Percentiles rank a stretch among this genome's conserved stretches.
These are phyloP conservation scores for Fukomys damarensis DNA, from an alignment of 2,113 vertebrate species.

Conservation along the genomic window DNA sequence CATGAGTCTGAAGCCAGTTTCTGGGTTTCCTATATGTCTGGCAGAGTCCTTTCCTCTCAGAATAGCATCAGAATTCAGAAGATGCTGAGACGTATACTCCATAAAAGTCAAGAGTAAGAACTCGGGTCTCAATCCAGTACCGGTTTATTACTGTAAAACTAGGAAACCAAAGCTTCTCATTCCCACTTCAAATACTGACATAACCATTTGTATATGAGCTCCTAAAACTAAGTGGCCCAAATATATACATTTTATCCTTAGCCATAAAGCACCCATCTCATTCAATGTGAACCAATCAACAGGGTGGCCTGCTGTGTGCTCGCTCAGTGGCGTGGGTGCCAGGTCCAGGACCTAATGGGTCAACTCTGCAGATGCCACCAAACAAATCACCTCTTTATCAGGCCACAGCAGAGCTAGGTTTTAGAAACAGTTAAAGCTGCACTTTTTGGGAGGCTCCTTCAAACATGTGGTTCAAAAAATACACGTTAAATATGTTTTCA, in stretches of 20 bases:
- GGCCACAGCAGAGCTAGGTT: not conserved
- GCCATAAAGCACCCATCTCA: not conserved
- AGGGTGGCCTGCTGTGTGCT: not conserved
- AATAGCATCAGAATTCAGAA: not conserved
- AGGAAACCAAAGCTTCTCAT: not conserved
- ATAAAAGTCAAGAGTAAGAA: not conserved
- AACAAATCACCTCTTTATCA: not conserved
- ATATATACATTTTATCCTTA: not conserved
- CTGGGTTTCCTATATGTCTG: not conserved
- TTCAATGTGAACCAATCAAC: not conserved
- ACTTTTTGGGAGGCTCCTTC: slow-evolving; percentile 3
- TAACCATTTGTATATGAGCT: not conserved
- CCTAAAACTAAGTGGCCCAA: not conserved
- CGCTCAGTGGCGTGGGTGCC: not conserved
- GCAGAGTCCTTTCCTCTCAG: not conserved
- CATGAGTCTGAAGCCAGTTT: not conserved
- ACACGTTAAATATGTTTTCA: not conserved
- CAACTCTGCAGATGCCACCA: not conserved
- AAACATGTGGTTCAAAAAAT: not conserved
- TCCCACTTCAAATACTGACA: not conserved
- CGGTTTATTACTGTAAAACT: not conserved
- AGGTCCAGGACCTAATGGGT: not conserved
- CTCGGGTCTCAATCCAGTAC: not conserved
- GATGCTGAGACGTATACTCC: accelerated
- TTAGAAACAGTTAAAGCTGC: slow-evolving; percentile 21